Percentiles rank a stretch among this genome's conserved stretches.
phyloP scores from a whole-genome alignment of 2,113 vertebrate species.

The Passer domesticus region DNA sequence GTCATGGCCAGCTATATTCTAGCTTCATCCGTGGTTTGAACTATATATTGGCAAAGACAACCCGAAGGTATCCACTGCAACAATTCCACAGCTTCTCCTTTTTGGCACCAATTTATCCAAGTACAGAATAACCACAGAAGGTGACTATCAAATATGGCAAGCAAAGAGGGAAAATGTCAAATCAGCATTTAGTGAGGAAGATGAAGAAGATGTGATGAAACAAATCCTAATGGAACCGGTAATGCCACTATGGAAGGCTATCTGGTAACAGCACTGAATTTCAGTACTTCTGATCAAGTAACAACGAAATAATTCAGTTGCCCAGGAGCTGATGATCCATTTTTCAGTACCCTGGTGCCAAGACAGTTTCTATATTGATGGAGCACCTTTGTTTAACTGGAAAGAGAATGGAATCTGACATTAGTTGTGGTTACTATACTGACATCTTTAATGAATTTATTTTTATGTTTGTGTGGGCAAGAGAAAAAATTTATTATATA shows the following conservation, averaged over 20 bases:
- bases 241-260: background rate
- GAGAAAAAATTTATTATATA: background rate
- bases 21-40: background rate
- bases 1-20: background rate
- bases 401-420: background rate
- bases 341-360: background rate
- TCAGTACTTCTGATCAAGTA: background rate
- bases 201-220: background rate
- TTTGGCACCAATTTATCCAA: background rate
- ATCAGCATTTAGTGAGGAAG: background rate
- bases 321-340: background rate
- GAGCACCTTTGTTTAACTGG: background rate
- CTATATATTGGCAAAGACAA: background rate
- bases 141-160: background rate
- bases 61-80: background rate
- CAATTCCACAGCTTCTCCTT: background rate
- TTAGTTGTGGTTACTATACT: background rate
- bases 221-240: background rate
- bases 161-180: background rate
- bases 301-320: background rate
- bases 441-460: background rate
- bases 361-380: background rate
- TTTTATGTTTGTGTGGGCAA: background rate
- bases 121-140: background rate
- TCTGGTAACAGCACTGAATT: background rate